These are phyloP conservation scores for Cheilosia vulpina DNA, from an alignment of 2,888 invertebrate species.

Conservation along the genomic window DNA sequence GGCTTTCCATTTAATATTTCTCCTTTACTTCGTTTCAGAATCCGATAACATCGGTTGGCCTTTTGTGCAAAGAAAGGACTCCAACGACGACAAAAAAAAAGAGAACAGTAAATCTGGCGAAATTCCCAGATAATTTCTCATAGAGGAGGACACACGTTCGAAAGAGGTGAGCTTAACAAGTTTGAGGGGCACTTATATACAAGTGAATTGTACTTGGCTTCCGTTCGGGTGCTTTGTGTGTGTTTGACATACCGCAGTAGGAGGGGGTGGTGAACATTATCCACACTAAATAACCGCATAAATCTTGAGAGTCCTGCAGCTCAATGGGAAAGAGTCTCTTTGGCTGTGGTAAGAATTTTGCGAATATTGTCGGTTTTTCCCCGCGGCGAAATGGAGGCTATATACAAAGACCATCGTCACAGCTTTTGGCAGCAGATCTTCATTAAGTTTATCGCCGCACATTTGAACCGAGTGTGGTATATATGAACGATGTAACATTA, in stretches of 20 bases:
- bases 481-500: slow-evolving; percentile 43
- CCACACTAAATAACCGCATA: slow-evolving; percentile 52
- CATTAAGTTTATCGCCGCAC: slow-evolving; percentile 35
- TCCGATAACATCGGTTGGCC: slow-evolving; percentile 1
- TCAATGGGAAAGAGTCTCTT: not conserved
- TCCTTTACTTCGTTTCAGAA: slow-evolving; percentile 24
- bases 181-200: not conserved
- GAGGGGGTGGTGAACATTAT: slow-evolving; percentile 34
- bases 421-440: slow-evolving; percentile 52
- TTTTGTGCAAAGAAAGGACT: not conserved
- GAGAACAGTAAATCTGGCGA: slow-evolving; percentile 38
- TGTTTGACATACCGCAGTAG: slow-evolving; percentile 18
- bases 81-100: not conserved
- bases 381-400: not conserved
- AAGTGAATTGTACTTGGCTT: slow-evolving; percentile 20
- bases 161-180: slow-evolving; percentile 20
- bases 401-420: not conserved
- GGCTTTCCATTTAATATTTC: slow-evolving; percentile 8
- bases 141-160: not conserved
- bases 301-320: slow-evolving; percentile 34
- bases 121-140: slow-evolving; percentile 36
- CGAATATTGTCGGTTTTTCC: not conserved
- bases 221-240: slow-evolving; percentile 20
- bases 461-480: slow-evolving; percentile 21
- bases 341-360: slow-evolving; percentile 9